Base-by-base conservation (phyloP, 2,797 vertebrate species). In the Mormyrops boulengeri region DNA sequence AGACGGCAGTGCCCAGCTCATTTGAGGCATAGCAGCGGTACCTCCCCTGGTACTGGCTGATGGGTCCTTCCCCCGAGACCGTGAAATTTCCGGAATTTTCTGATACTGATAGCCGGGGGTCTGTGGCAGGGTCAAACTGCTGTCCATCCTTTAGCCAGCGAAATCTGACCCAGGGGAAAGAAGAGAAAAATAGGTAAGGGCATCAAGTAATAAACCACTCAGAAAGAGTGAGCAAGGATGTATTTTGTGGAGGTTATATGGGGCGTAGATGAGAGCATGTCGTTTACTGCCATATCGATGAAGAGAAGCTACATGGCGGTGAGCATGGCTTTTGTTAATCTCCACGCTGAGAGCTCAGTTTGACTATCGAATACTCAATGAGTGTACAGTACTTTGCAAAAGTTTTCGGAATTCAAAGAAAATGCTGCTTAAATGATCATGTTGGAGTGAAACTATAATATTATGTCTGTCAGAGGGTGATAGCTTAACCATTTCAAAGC, bases 31-130 rank as follows among this genome's bases (percentile, higher is more conserved):
- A 92, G 77, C 93, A 93, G 82, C 92, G 92, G 49, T 92, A 93
- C 8, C 19, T 88, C 1, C 92, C 92, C 77, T 95, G 93, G 91
- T 95, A 95, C 17, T 57, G 26, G 89, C 91, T 92, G 2, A 93
- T 91, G 0, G 92, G 92, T 8, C 93, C 91, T 2, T 14, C 49
- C 3, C 41, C 77, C 0, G 30, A 22, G 1, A 52, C 5, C 0
- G 7, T 66, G 38, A 92, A 30, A 22, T 2, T 88, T 52, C 91
- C 92, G 8, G 89, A 88, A 41, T 3, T 52, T 3, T 50, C 12
- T 11, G 19, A 47, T 4, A 17, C 57, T 1, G 87, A 26, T 3
- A 85, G 9, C 14, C 7, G 3, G n/a, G 22, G 53, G 53, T 85
- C 73, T 2, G 3, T 14, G 26, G 30, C 26, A 38, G 89, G 89